Conservation (phyloP, 2,113 vertebrate genomes). For the Potamarius usumacintae region DNA sequence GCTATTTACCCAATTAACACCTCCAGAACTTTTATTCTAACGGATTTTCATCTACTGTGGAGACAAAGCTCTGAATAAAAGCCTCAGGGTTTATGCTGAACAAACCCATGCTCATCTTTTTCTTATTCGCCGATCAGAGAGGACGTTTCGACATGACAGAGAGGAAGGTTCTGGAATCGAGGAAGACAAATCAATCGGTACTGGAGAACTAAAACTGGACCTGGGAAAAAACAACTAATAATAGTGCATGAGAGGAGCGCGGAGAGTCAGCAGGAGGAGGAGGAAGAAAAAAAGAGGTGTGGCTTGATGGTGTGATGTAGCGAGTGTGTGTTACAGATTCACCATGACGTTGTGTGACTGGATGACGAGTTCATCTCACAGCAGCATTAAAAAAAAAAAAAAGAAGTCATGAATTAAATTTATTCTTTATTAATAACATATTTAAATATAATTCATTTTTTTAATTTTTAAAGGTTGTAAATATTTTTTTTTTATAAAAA, state of each 20-base stretch:
- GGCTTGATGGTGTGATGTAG: not conserved
- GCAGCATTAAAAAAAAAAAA: too few species aligned
- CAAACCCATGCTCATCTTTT: not conserved
- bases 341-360: not conserved
- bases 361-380: not conserved
- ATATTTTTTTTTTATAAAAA: too few species aligned
- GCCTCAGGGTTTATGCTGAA: not conserved
- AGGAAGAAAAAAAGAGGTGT: constrained; percentile 6
- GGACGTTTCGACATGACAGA: not conserved
- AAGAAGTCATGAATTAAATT: too few species aligned
- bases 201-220: not conserved
- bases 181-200: constrained; percentile 2
- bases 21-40: not conserved
- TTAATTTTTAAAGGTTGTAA: too few species aligned
- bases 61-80: not conserved
- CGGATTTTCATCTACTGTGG: not conserved
- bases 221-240: not conserved
- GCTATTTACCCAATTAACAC: not conserved
- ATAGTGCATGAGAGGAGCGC: not conserved
- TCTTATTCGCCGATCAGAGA: not conserved
- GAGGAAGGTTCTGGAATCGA: constrained; percentile 3
- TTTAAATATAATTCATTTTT: too few species aligned
- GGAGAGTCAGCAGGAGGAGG: not conserved
- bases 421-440: too few species aligned
- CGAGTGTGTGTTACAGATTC: not conserved